Evolutionary conservation across 2,888 invertebrate genomes (phyloP).

Genomic region (Lamproptera curius): DNA sequence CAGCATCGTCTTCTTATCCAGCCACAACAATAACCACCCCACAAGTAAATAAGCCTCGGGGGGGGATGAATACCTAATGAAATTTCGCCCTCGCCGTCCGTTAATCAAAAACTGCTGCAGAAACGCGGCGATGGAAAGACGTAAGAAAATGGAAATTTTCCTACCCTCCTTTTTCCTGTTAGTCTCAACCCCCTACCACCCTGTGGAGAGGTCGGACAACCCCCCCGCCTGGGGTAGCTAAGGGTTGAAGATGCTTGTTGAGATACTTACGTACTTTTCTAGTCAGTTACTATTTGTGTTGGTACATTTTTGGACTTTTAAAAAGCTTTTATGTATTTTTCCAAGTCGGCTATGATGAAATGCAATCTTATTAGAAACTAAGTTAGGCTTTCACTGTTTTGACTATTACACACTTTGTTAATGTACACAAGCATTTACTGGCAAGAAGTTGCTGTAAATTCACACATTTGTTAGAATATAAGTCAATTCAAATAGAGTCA

Average conservation of each 20-base stretch:
- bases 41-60: slow-evolving; percentile 53
- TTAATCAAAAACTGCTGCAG: slow-evolving; percentile 77
- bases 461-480: too few species aligned
- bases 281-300: too few species aligned
- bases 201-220: slow-evolving; percentile 54
- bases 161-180: slow-evolving; percentile 78
- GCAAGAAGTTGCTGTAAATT: too few species aligned
- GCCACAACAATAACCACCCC: slow-evolving; percentile 46
- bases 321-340: too few species aligned
- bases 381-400: too few species aligned
- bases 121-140: slow-evolving; percentile 60
- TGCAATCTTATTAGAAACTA: too few species aligned
- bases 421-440: too few species aligned
- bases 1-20: slow-evolving; percentile 27
- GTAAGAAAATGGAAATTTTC: slow-evolving; percentile 78
- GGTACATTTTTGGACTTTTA: too few species aligned
- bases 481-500: too few species aligned
- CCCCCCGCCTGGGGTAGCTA: slow-evolving; percentile 35
- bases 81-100: slow-evolving; percentile 71
- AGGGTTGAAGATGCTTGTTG: slow-evolving; percentile 38
- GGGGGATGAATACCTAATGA: slow-evolving; percentile 75
- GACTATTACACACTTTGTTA: too few species aligned
- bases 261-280: slow-evolving; percentile 16
- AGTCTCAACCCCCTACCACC: slow-evolving; percentile 48
- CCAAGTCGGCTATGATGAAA: too few species aligned